phyloP scores from a whole-genome alignment of 2,888 invertebrate species.

The Carcina quercana region DNA sequence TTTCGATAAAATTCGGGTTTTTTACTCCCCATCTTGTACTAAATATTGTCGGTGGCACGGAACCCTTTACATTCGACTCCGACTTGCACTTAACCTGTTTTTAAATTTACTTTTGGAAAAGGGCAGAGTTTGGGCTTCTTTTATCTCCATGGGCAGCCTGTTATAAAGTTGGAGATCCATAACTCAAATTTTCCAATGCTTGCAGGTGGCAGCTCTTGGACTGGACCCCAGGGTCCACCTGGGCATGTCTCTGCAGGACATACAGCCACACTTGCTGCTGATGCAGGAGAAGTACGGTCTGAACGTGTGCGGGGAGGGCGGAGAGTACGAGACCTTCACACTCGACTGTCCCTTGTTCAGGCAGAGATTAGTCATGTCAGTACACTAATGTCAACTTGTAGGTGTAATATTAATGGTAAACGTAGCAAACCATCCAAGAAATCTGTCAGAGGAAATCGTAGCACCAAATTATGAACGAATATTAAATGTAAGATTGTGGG shows the following conservation, averaged over 20 bases:
- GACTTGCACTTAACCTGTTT: too few relatives aligned
- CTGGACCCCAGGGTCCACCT: conserved; percentile 90
- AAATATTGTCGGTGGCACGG: too few relatives aligned
- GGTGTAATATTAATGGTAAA: too few relatives aligned
- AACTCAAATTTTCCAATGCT: neutral
- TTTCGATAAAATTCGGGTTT: too few relatives aligned
- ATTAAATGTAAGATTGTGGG: too few relatives aligned
- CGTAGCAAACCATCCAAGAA: too few relatives aligned
- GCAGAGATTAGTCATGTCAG: conserved; percentile 92
- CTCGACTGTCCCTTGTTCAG: conserved; percentile 97
- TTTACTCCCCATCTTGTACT: too few relatives aligned
- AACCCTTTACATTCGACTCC: too few relatives aligned
- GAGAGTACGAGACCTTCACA: conserved; percentile 98
- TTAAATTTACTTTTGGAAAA: neutral
- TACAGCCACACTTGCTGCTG: conserved; percentile 89
- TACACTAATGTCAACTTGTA: too few relatives aligned
- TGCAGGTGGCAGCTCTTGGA: conserved; percentile 86
- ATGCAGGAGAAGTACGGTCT: conserved; percentile 96
- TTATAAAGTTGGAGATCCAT: neutral
- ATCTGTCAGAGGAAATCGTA: too few relatives aligned
- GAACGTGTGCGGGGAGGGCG: conserved; percentile 98
- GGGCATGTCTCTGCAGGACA: conserved; percentile 87
- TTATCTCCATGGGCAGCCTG: too few relatives aligned
- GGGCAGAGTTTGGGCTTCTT: neutral
- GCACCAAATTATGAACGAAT: too few relatives aligned